phyloP scores from a whole-genome alignment of 2,888 invertebrate species.

The Cabera pusaria region DNA sequence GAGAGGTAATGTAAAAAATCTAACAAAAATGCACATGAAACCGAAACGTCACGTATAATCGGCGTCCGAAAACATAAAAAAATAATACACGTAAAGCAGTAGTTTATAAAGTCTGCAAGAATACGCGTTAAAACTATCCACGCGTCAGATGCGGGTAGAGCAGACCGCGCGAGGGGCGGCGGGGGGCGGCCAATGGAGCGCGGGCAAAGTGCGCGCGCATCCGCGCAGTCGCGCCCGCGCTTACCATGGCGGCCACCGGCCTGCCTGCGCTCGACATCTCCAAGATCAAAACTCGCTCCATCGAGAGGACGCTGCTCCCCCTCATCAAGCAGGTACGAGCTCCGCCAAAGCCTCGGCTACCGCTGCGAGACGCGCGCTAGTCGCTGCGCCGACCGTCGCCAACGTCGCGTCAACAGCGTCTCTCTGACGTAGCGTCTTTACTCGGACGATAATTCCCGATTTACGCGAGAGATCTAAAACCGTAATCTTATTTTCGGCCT shows the following conservation, averaged over 20 bases:
- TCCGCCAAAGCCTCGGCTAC: constrained; percentile 24
- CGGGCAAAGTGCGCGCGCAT: constrained; percentile 61
- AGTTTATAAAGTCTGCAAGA: constrained; percentile 63
- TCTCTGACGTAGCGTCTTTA: constrained; percentile 61
- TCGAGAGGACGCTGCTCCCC: constrained; percentile 96
- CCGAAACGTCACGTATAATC: constrained; percentile 40
- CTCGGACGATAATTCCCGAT: constrained; percentile 55
- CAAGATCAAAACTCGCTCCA: constrained; percentile 96
- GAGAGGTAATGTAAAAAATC: constrained; percentile 22
- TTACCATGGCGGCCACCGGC: constrained; percentile 85
- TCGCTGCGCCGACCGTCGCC: constrained; percentile 40
- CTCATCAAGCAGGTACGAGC: constrained; percentile 95
- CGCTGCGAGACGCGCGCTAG: constrained; percentile 29
- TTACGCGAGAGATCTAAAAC: constrained; percentile 66
- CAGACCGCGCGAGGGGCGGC: constrained; percentile 56
- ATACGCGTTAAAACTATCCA: constrained; percentile 58
- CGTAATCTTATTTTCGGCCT: constrained; percentile 66
- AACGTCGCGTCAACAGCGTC: constrained; percentile 47
- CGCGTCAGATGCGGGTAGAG: constrained; percentile 39
- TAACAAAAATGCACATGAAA: constrained; percentile 29
- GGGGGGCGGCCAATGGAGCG: constrained; percentile 56
- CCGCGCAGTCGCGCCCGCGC: constrained; percentile 76
- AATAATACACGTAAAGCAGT: constrained; percentile 58
- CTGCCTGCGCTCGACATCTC: constrained; percentile 83
- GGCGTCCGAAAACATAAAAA: constrained; percentile 62